Percentiles rank a stretch among this genome's conserved stretches.
These are phyloP conservation scores for Druon quercuslanigerum DNA, from an alignment of 1,140 invertebrate genomes.

Conservation along the genomic window DNA sequence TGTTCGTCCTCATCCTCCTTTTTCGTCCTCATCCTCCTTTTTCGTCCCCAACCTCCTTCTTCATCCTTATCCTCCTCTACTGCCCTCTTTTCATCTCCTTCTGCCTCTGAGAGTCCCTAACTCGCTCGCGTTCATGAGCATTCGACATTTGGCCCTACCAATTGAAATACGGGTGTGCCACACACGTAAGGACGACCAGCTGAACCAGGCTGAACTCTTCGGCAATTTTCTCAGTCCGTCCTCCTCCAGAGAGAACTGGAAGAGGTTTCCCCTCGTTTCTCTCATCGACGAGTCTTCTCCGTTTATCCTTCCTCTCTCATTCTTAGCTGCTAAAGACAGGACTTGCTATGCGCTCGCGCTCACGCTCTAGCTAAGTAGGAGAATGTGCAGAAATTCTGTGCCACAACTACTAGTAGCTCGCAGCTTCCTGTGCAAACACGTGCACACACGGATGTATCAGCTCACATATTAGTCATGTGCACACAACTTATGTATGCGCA, in stretches of 20 bases:
- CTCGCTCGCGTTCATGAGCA: conserved; percentile 42
- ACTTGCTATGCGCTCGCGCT: neutral
- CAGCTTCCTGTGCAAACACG: neutral
- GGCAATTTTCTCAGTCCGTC: conserved; percentile 33
- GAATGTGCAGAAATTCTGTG: neutral
- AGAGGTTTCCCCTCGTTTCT: neutral
- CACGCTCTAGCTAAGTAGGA: neutral
- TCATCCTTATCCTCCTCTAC: conserved; percentile 31
- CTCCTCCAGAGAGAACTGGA: neutral
- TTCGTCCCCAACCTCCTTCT: conserved; percentile 34
- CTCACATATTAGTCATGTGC: too few relatives aligned
- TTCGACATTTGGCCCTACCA: conserved; percentile 66
- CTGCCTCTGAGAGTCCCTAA: conserved; percentile 1
- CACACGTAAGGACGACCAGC: conserved; percentile 46
- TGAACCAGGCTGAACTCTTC: conserved; percentile 31
- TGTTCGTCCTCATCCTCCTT: conserved; percentile 9
- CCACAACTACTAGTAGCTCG: neutral
- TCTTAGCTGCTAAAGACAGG: conserved; percentile 2
- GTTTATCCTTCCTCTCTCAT: neutral
- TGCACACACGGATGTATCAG: too few relatives aligned
- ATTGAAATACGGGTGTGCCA: conserved; percentile 70
- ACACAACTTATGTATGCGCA: too few relatives aligned
- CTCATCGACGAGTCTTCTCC: conserved; percentile 12
- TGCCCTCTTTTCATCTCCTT: neutral
- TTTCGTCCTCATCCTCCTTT: conserved; percentile 15